Conservation (phyloP, 1,140 invertebrate genomes). For the Arctopsyche grandis region DNA sequence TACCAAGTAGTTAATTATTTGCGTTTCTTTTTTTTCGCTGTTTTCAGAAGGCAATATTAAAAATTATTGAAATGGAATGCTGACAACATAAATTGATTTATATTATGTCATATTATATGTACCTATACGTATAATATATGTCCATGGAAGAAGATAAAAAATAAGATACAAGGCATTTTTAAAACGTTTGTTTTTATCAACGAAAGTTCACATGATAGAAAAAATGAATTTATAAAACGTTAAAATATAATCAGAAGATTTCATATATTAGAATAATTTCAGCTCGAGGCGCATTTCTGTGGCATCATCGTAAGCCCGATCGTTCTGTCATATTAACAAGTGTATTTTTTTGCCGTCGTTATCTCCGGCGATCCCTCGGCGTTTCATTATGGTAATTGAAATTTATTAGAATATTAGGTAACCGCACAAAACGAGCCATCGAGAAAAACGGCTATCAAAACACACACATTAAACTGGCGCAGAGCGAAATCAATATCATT, state of each 20-base stretch:
- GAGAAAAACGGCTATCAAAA: constrained; percentile 13
- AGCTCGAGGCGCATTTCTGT: constrained; percentile 16
- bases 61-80: no score
- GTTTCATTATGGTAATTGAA: constrained; percentile 43
- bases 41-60: no score
- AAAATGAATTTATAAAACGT: not conserved
- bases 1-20: no score
- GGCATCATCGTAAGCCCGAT: constrained; percentile 20
- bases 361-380: constrained; percentile 1
- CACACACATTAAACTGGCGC: not conserved
- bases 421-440: not conserved
- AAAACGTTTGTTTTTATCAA: no score
- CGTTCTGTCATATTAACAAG: constrained; percentile 32
- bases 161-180: no score
- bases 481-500: constrained; percentile 6
- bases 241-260: constrained; percentile 26
- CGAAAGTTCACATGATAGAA: no score
- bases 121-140: no score
- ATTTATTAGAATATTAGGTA: constrained; percentile 35
- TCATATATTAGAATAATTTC: constrained; percentile 34
- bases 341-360: constrained; percentile 8
- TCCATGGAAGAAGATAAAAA: no score
- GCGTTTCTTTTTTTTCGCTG: no score
- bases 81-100: no score
- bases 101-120: no score